Percentiles rank a stretch among this genome's conserved stretches.
Conservation (phyloP, 2,113 vertebrate genomes). For the Tricholaema leucomelas region DNA sequence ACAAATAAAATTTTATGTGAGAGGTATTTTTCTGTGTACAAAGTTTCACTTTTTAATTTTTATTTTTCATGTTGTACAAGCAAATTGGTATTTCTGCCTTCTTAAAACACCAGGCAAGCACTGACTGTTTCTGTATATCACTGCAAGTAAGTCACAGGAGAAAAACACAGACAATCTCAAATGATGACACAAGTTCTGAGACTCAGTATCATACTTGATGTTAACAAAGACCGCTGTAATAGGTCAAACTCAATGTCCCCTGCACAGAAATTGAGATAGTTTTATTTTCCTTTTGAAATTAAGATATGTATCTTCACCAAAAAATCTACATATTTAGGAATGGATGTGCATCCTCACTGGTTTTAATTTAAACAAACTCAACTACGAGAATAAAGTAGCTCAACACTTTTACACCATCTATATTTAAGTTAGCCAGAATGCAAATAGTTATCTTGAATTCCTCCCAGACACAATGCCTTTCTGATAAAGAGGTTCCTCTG, state of each 20-base stretch:
- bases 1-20: background rate
- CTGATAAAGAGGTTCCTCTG: background rate
- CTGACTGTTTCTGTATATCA: background rate
- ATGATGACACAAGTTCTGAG: background rate
- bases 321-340: background rate
- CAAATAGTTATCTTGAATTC: slow-evolving; percentile 14
- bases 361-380: background rate
- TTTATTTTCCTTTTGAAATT: background rate
- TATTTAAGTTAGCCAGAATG: background rate
- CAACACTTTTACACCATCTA: background rate
- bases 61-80: background rate
- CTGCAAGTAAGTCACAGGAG: background rate
- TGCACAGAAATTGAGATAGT: background rate
- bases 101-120: background rate
- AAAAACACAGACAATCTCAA: background rate
- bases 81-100: background rate
- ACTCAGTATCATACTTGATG: background rate
- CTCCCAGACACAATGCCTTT: background rate
- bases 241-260: background rate
- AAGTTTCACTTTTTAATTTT: background rate
- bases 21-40: background rate
- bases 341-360: background rate
- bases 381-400: background rate
- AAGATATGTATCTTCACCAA: background rate
- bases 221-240: background rate